These are phyloP conservation scores for Lepidothrix coronata DNA, from an alignment of 2,113 vertebrate species.

Conservation along the genomic window DNA sequence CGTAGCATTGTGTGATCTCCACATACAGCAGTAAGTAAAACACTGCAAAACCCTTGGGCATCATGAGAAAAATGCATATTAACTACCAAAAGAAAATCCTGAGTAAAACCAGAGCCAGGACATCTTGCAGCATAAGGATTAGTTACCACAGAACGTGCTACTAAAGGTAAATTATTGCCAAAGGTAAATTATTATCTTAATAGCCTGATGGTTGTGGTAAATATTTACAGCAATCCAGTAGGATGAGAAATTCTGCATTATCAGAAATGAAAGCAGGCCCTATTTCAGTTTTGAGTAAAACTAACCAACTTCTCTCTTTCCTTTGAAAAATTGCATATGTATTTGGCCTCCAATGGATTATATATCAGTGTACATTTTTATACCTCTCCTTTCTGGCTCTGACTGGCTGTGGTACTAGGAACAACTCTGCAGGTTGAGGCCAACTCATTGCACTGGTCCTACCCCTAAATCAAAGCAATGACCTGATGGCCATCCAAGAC, in stretches of 20 bases:
- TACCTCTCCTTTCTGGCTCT: background rate
- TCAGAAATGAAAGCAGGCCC: background rate
- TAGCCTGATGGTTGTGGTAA: background rate
- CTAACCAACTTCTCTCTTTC: background rate
- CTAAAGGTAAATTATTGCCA: background rate
- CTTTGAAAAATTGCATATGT: background rate
- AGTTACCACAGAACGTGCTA: background rate
- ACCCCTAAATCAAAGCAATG: background rate
- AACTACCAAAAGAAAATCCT: background rate
- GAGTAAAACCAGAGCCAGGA: background rate
- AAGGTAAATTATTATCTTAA: background rate
- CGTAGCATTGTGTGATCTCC: background rate
- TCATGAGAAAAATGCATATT: background rate
- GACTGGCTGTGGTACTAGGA: background rate
- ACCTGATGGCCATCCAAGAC: background rate
- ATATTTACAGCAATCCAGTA: background rate
- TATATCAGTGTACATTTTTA: background rate
- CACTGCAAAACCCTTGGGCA: background rate
- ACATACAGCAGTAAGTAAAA: background rate
- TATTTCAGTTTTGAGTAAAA: background rate
- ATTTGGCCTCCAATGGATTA: background rate
- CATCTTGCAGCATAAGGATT: slow-evolving; percentile 37
- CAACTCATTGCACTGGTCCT: background rate
- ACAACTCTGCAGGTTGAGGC: background rate
- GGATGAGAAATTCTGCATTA: background rate